Percentiles rank a stretch among this genome's conserved stretches.
These are phyloP conservation scores for Buathra laborator DNA, from an alignment of 2,888 invertebrate genomes.

Conservation along the genomic window DNA sequence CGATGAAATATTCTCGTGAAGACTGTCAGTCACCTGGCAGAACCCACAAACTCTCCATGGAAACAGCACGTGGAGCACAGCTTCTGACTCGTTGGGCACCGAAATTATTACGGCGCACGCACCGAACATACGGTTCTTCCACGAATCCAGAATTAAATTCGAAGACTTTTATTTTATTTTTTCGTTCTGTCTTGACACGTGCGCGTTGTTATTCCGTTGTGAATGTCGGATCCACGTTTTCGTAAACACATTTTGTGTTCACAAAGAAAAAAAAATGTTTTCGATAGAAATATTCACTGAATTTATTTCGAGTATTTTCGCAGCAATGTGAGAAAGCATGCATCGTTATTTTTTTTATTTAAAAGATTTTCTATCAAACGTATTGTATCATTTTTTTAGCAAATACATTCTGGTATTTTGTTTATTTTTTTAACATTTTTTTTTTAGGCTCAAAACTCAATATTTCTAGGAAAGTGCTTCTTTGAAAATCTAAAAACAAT, in stretches of 20 bases:
- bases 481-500: too few species aligned
- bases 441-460: too few species aligned
- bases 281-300: too few species aligned
- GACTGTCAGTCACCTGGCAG: slow-evolving; percentile 46
- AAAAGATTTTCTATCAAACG: too few species aligned
- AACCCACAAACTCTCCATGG: not conserved
- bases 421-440: too few species aligned
- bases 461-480: too few species aligned
- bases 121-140: slow-evolving; percentile 34
- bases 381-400: too few species aligned
- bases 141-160: not conserved
- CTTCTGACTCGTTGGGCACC: slow-evolving; percentile 17
- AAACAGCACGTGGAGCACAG: slow-evolving; percentile 55
- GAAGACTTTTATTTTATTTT: not conserved
- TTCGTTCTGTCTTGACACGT: not conserved
- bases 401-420: too few species aligned
- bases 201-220: not conserved
- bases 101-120: slow-evolving; percentile 56
- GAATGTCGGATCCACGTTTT: not conserved
- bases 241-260: not conserved
- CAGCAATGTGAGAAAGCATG: too few species aligned
- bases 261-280: too few species aligned
- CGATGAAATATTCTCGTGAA: slow-evolving; percentile 12
- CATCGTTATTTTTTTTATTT: too few species aligned
- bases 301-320: too few species aligned